phyloP scores from a whole-genome alignment of 2,113 vertebrate genomes.

The Tautogolabrus adspersus region DNA sequence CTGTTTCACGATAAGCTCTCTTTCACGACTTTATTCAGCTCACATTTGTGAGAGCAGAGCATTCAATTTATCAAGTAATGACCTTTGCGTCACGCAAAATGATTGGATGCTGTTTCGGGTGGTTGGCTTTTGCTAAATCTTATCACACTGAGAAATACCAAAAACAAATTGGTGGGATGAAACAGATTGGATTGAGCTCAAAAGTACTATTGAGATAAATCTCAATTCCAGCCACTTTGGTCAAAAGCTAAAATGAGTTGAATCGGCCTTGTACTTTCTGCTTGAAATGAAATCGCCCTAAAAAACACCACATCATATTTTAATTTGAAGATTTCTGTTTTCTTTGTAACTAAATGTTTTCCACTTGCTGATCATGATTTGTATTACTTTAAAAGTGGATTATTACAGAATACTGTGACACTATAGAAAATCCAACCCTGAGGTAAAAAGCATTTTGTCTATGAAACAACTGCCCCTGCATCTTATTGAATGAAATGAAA shows the following conservation, averaged over 20 bases:
- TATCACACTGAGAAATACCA: slow-evolving; percentile 12
- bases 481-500: slow-evolving; percentile 16
- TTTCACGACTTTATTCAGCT: slow-evolving; percentile 9
- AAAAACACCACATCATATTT: neutral
- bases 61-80: slow-evolving; percentile 30
- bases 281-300: neutral
- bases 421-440: neutral
- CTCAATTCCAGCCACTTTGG: neutral
- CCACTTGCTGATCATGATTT: neutral
- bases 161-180: slow-evolving; percentile 8
- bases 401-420: neutral
- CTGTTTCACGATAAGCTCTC: slow-evolving; percentile 10
- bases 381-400: neutral
- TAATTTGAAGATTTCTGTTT: neutral
- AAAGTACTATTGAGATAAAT: neutral
- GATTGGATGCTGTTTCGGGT: slow-evolving; percentile 20
- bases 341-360: neutral
- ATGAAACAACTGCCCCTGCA: slow-evolving; percentile 11
- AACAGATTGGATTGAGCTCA: neutral
- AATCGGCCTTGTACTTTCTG: neutral
- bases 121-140: neutral
- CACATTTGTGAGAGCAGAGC: slow-evolving; percentile 21
- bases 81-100: slow-evolving; percentile 43
- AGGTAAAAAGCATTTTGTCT: neutral
- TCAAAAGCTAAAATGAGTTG: neutral